phyloP scores from a whole-genome alignment of 2,797 vertebrate species.

The Pseudomugil gertrudae region DNA sequence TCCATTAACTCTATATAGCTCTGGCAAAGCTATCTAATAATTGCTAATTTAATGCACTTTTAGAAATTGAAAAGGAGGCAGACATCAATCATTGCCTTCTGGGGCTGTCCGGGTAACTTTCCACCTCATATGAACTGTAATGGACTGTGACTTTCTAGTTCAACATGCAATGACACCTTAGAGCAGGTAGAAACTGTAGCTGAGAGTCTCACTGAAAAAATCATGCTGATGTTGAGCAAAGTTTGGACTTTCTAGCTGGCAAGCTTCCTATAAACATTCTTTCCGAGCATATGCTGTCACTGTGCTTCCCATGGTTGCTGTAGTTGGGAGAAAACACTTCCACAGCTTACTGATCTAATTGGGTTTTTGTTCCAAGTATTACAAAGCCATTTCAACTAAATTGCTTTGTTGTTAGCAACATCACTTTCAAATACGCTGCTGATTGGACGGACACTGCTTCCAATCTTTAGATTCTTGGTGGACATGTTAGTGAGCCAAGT shows the following conservation, averaged over 20 bases:
- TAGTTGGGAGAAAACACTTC: constrained; percentile 23
- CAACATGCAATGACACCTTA: constrained; percentile 62
- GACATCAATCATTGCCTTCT: constrained; percentile 65
- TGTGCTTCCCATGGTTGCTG: constrained; percentile 33
- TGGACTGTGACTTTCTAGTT: constrained; percentile 67
- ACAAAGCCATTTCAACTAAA: constrained; percentile 13
- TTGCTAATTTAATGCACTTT: constrained; percentile 60
- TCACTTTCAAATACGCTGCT: constrained; percentile 28
- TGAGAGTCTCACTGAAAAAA: constrained; percentile 29
- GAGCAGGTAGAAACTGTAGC: constrained; percentile 39
- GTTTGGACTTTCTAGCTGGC: constrained; percentile 41
- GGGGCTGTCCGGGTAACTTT: constrained; percentile 62
- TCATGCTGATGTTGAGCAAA: constrained; percentile 42
- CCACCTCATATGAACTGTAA: constrained; percentile 72
- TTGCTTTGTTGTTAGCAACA: constrained; percentile 17
- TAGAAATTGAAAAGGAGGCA: constrained; percentile 50
- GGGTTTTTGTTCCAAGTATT: constrained; percentile 26
- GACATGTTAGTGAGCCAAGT: constrained; percentile 25
- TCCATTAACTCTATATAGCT: constrained; percentile 36
- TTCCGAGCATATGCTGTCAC: constrained; percentile 30
- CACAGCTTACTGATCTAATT: constrained; percentile 22
- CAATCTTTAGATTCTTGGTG: constrained; percentile 37
- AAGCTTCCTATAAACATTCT: constrained; percentile 36
- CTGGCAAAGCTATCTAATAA: constrained; percentile 46
- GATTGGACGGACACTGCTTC: constrained; percentile 32